A percentile compares a stretch with the other conserved stretches of the same genome.
Conservation (phyloP, 2,113 vertebrate genomes). For the Gnathochromis pfefferi region DNA sequence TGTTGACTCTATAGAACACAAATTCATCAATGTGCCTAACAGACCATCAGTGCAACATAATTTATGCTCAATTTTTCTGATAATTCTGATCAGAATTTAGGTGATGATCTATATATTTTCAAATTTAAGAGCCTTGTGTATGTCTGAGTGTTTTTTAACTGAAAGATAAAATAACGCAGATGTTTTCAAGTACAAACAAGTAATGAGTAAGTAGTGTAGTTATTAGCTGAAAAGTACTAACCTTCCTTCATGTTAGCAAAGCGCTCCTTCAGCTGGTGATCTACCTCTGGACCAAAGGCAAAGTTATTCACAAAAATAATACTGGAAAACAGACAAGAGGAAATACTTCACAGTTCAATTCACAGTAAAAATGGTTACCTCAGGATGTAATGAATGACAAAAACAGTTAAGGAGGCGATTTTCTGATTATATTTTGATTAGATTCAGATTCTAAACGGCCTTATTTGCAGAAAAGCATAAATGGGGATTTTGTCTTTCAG, state of each 20-base stretch:
- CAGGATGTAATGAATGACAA: not conserved
- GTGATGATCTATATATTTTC: not conserved
- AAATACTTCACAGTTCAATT: constrained; percentile 51
- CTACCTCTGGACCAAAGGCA: constrained; percentile 99
- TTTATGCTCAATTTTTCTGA: not conserved
- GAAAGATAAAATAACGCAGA: not conserved
- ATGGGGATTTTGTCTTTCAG: not conserved
- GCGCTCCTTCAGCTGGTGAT: constrained; percentile 99
- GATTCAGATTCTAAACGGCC: not conserved
- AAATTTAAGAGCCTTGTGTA: not conserved
- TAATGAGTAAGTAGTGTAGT: not conserved
- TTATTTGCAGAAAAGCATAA: not conserved
- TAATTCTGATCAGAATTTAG: not conserved
- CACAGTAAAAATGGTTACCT: not conserved
- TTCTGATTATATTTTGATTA: not conserved
- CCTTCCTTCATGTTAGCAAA: constrained; percentile 99
- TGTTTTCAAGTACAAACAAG: not conserved
- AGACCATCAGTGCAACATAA: not conserved
- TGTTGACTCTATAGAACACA: not conserved
- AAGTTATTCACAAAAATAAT: constrained; percentile 99
- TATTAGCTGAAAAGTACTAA: constrained; percentile 42
- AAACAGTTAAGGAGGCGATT: not conserved
- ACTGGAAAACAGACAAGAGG: constrained; percentile 72
- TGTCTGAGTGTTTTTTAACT: not conserved
- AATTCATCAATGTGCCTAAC: not conserved